Evolutionary conservation across 2,113 vertebrate species (phyloP).

Genomic region (Festucalex cinctus): DNA sequence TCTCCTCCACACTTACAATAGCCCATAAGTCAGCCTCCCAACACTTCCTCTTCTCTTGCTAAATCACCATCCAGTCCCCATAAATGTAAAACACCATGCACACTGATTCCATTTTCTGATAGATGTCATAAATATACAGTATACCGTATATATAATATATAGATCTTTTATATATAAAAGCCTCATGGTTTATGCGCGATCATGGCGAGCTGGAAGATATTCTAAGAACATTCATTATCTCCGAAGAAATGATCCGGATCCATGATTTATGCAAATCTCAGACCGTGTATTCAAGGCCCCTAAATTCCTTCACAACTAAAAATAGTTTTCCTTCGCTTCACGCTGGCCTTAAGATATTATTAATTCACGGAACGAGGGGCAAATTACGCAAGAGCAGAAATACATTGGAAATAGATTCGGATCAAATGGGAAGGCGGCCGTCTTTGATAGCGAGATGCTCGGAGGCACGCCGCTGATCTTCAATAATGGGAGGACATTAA

Average conservation of each 20-base stretch:
- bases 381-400: slow-evolving; percentile 29
- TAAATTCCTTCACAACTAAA: slow-evolving; percentile 61
- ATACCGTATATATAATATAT: neutral
- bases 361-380: slow-evolving; percentile 41
- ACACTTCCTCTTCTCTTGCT: neutral
- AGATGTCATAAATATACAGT: slow-evolving; percentile 17
- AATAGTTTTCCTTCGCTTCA: slow-evolving; percentile 55
- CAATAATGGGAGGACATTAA: slow-evolving; percentile 27
- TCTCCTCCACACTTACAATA: slow-evolving; percentile 26
- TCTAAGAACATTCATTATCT: slow-evolving; percentile 70
- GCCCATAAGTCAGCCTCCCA: slow-evolving; percentile 9
- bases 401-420: slow-evolving; percentile 47
- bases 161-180: slow-evolving; percentile 9
- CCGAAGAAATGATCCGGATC: slow-evolving; percentile 54
- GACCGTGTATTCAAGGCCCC: slow-evolving; percentile 59
- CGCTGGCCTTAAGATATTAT: slow-evolving; percentile 62
- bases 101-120: slow-evolving; percentile 63
- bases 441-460: slow-evolving; percentile 45
- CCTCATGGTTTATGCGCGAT: slow-evolving; percentile 40
- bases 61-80: slow-evolving; percentile 9
- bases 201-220: slow-evolving; percentile 46
- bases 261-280: slow-evolving; percentile 73
- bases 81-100: slow-evolving; percentile 30
- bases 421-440: slow-evolving; percentile 47
- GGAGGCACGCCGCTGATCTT: slow-evolving; percentile 31